Evolutionary conservation across 2,797 vertebrate species (phyloP), one percentile per base, ranked within the genome.

Genomic region (Oreochromis grahami): DNA sequence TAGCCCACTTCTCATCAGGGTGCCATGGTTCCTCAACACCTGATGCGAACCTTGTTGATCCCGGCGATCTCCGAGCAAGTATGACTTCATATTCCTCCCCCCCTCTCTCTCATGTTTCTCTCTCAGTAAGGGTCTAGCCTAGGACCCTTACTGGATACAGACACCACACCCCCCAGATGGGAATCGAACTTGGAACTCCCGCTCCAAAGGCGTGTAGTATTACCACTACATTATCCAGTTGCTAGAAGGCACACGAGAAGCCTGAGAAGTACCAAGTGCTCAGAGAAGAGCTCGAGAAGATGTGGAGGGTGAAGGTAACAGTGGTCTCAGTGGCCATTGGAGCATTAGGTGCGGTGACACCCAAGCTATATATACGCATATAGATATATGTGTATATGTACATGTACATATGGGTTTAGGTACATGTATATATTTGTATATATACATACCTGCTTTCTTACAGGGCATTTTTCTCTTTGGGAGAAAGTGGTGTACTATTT

Each of bases 401-500:
- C 6, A 36, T 55, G 14, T 26, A 5, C 7, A 56, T 32, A 6
- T 58, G 17, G 17, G 9, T 12, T 17, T n/a, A 1, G 12, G 8
- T 60, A 34, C 32, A 60, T 34, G 26, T 11, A 60, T 34, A 21
- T 38, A 38, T 56, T 19, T 19, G 15, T 60, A 60, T 1, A 53
- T 13, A 26, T 55, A 56, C 13, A n/a, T 65, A 52, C 8, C 1
- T 58, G 26, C 55, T 58, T 58, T 17, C 58, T 26, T 24, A 60
- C 82, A 43, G 80, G 7, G 13, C 45, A 70, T 26, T 84, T 88
- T 82, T 50, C 53, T 50, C 41, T 56, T 26, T 70, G 43, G 60
- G 70, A 82, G 58, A 72, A 89, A 88, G 56, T 13, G 1, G 8
- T 8, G 15, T 3, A 26, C 60, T 87, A 91, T 88, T 93, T 89